A percentile compares a stretch with the other conserved stretches of the same genome.
Conservation (phyloP, 2,797 vertebrate genomes). For the Buphagus erythrorhynchus region DNA sequence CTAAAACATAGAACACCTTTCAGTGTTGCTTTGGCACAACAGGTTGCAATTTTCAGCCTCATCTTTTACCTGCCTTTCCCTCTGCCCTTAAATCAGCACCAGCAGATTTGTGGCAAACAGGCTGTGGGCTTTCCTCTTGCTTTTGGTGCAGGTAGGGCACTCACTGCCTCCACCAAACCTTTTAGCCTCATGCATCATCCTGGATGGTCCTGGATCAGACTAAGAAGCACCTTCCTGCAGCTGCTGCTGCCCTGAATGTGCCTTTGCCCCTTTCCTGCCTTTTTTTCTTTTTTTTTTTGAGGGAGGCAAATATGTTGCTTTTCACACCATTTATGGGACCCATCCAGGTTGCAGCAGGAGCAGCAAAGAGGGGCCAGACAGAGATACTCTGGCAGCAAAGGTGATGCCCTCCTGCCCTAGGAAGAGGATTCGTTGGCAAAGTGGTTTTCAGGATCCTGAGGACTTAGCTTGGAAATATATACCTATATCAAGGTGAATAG, state of each 20-base stretch:
- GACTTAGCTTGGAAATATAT: neutral
- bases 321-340: neutral
- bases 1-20: neutral
- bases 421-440: neutral
- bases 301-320: fast-evolving
- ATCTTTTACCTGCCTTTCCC: neutral
- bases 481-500: neutral
- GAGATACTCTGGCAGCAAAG: neutral
- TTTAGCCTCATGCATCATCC: neutral
- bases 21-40: neutral
- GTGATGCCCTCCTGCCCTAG: neutral
- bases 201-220: neutral
- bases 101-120: fast-evolving
- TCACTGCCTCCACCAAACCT: neutral
- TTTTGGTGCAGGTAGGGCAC: neutral
- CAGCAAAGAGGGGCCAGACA: neutral
- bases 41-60: neutral
- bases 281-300: neutral
- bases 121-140: neutral
- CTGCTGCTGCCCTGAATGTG: neutral
- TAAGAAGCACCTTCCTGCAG: neutral
- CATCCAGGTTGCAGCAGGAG: neutral
- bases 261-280: neutral
- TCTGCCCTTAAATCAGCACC: fast-evolving
- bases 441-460: neutral